Percentiles rank a stretch among this genome's conserved stretches.
phyloP scores from a whole-genome alignment of 2,888 invertebrate species.

The Deroplatys truncata region DNA sequence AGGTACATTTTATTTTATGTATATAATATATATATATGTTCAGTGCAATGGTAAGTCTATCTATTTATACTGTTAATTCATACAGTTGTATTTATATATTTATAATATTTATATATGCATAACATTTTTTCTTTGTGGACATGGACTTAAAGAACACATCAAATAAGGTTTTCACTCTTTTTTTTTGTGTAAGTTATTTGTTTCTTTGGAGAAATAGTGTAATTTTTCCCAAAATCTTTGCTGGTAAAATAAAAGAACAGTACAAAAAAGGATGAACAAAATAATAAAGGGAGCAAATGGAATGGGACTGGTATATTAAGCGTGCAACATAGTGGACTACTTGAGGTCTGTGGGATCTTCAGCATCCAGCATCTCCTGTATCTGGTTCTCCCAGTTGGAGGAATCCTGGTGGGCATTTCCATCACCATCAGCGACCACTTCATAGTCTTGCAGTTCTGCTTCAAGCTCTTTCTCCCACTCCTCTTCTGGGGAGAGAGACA shows the following conservation, averaged over 20 bases:
- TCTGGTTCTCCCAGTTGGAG: constrained; percentile 66
- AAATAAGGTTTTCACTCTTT: not conserved
- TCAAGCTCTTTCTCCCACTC: constrained; percentile 96
- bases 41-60: not conserved
- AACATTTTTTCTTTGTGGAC: not conserved
- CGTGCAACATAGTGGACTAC: constrained; percentile 36
- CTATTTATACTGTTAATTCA: not conserved
- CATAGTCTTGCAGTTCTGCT: constrained; percentile 91
- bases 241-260: not conserved
- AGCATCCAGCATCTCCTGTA: constrained; percentile 62
- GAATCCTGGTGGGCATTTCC: constrained; percentile 51
- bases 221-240: not conserved
- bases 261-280: not conserved
- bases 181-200: not conserved
- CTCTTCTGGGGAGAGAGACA: constrained; percentile 58
- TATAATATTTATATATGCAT: not conserved
- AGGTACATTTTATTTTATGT: not conserved
- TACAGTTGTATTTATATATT: not conserved
- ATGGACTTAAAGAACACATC: not conserved
- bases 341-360: constrained; percentile 55
- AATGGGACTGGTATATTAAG: not conserved
- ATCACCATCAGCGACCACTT: constrained; percentile 65
- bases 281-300: not conserved
- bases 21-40: not conserved
- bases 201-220: not conserved